Base-by-base conservation (phyloP, 2,888 invertebrate genomes). In the Cordilura impudica region DNA sequence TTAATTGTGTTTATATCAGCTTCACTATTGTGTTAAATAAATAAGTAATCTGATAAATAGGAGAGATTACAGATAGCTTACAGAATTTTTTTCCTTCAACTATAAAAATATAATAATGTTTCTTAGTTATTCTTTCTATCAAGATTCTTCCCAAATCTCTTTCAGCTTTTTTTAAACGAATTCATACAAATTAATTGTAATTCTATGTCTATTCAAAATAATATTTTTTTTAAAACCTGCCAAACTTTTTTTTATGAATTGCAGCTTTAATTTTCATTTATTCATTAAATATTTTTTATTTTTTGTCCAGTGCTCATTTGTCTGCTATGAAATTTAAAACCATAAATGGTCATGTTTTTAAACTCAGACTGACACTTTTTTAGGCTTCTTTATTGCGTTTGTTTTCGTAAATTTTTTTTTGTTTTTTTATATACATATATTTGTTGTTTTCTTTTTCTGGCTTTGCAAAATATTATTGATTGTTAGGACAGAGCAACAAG, bases 321-420 rank as follows among this genome's bases (percentile, higher is more conserved):
- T 2, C 21, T 73, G 58, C 49, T 53, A 54, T 49, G 60, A 56
- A 74, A 70, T 74, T 65, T 12, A 47, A 73, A 61, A 60, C 78
- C 78, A 70, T 69, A 78, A 78, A 74, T 61, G 70, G 73, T 70
- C 65, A 60, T 70, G 53, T 39, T 70, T 23, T 53, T 7, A 51
- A 63, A 63, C 56, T 61, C 35, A 72, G 65, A 58, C 23, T 67
- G 63, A 49, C 43, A 51, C 53, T 78, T 65, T 74, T 70, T 51
- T 53, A 53, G 73, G 69, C 73, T 78, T 78, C 73, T 65, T 73
- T 61, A 73, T 49, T 58, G 10, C 43, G 23, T 49, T 47, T 39
- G 49, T 31, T 56, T n/a, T 16, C 4, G 18, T 29, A 21, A 35
- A 7, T 43, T 66, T 49, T 3, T 10, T 8, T 16, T 2, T 35